phyloP scores from a whole-genome alignment of 1,140 invertebrate genomes.

The Papilio aristodemus region DNA sequence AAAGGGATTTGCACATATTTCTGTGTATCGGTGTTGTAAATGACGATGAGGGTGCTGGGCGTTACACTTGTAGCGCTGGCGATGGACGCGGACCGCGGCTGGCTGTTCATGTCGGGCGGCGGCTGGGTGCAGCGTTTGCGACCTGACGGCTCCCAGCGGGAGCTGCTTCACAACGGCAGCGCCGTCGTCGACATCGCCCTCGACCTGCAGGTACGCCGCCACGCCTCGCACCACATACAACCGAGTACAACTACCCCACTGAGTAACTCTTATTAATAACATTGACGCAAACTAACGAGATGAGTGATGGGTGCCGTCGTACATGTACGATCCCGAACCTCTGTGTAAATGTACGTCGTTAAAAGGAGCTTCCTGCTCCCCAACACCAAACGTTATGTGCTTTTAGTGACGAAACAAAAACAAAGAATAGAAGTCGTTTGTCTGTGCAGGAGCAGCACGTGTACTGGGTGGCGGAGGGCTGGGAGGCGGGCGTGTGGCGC shows the following conservation, averaged over 20 bases:
- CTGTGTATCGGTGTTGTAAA: too few species aligned
- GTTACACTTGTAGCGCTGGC: constrained; percentile 80
- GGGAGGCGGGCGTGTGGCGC: constrained; percentile 91
- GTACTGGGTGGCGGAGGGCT: constrained; percentile 96
- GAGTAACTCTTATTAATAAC: too few species aligned
- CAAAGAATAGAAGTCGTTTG: too few species aligned
- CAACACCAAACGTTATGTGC: too few species aligned
- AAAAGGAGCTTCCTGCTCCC: too few species aligned
- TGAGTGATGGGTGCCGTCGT: too few species aligned
- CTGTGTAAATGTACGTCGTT: not conserved
- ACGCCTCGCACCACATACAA: too few species aligned
- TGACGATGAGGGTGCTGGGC: too few species aligned
- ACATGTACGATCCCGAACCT: too few species aligned
- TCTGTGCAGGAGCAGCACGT: constrained; percentile 76
- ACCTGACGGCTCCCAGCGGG: constrained; percentile 82
- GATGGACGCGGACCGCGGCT: constrained; percentile 84
- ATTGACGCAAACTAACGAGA: not conserved
- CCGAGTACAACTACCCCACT: too few species aligned
- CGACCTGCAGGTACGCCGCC: constrained; percentile 74
- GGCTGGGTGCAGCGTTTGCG: constrained; percentile 81
- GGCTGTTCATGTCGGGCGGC: constrained; percentile 84
- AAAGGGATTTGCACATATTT: too few species aligned
- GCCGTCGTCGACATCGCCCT: constrained; percentile 82
- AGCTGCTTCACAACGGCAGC: constrained; percentile 79
- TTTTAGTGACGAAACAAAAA: too few species aligned